phyloP scores from a whole-genome alignment of 2,888 invertebrate species.

The Apodemia mormo region DNA sequence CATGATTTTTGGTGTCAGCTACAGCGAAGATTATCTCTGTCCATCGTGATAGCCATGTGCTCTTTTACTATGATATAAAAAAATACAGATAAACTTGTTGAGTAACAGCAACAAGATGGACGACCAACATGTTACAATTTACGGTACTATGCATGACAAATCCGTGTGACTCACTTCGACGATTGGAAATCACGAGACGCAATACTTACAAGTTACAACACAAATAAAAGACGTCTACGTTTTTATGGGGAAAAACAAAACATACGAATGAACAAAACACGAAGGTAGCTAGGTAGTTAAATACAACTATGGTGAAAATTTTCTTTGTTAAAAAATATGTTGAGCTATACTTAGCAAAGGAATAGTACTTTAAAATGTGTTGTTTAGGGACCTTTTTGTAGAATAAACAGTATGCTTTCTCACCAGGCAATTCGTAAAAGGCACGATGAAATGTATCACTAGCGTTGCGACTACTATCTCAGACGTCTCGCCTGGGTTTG shows the following conservation, averaged over 20 bases:
- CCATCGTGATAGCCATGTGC: no score
- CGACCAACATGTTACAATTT: background rate
- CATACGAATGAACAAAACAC: background rate
- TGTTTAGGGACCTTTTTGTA: no score
- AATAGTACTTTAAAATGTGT: no score
- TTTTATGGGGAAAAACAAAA: background rate
- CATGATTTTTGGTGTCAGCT: no score
- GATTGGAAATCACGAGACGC: conserved; percentile 7
- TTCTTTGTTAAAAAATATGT: background rate
- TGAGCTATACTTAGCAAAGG: no score
- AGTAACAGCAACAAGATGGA: conserved; percentile 2
- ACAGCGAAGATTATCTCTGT: no score
- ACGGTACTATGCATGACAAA: conserved; percentile 12
- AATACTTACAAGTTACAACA: conserved; percentile 3
- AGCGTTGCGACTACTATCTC: no score
- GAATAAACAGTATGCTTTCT: no score
- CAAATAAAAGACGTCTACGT: background rate
- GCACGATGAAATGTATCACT: no score
- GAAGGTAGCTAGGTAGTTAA: no score
- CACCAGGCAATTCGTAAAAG: no score
- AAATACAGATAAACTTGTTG: background rate
- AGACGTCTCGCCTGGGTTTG: no score
- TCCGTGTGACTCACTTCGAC: background rate
- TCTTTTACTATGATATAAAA: background rate
- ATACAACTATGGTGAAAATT: background rate